Percentiles rank a stretch among this genome's conserved stretches.
Conservation (phyloP, 2,888 invertebrate genomes). For the Miltochrista miniata region DNA sequence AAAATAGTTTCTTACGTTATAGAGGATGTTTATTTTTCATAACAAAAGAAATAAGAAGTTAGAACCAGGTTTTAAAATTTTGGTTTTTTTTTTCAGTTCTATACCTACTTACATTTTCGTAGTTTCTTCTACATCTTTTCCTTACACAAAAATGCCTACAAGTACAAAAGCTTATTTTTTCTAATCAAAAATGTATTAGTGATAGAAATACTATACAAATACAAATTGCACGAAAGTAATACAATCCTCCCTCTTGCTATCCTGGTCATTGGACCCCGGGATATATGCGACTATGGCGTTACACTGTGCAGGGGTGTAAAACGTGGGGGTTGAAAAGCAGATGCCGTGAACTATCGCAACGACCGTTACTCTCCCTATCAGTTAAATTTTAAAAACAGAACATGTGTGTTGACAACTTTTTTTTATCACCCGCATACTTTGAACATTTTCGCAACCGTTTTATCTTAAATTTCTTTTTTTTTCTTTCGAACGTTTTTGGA, state of each 20-base stretch:
- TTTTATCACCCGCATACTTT: constrained; percentile 64
- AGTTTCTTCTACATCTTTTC: too few relatives aligned
- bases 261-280: constrained; percentile 52
- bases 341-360: constrained; percentile 58
- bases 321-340: constrained; percentile 61
- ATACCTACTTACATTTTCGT: too few relatives aligned
- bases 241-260: constrained; percentile 58
- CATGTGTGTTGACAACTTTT: constrained; percentile 77
- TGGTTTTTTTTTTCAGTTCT: too few relatives aligned
- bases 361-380: constrained; percentile 80
- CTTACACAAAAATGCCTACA: too few relatives aligned
- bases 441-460: constrained; percentile 7
- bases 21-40: too few relatives aligned
- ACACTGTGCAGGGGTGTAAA: constrained; percentile 31
- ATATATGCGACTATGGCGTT: constrained; percentile 30
- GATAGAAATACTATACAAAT: constrained; percentile 26
- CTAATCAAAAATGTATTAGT: not conserved
- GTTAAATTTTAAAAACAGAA: constrained; percentile 68
- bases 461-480: constrained; percentile 19
- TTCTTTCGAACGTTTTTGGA: constrained; percentile 9
- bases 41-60: too few relatives aligned
- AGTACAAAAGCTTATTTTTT: not conserved
- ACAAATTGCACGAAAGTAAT: constrained; percentile 42
- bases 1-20: too few relatives aligned
- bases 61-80: too few relatives aligned